phyloP scores from a whole-genome alignment of 2,113 vertebrate species.

The Limnothrissa miodon region DNA sequence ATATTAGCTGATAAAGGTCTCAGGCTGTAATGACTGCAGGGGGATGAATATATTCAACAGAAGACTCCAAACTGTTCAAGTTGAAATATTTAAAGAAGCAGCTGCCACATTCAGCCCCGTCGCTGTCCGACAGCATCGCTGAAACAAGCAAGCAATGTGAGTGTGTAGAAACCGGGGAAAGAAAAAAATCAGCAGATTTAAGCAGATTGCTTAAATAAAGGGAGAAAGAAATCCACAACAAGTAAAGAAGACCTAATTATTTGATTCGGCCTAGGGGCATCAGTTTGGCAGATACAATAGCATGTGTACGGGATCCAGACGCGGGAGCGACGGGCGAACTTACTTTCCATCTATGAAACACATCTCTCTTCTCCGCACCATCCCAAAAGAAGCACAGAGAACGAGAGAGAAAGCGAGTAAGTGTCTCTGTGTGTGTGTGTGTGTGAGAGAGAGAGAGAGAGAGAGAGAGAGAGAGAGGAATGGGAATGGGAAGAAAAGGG shows the following conservation, averaged over 20 bases:
- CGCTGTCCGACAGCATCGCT: neutral
- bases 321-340: neutral
- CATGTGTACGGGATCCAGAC: slow-evolving; percentile 62
- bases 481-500: slow-evolving; percentile 46
- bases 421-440: too few relatives aligned
- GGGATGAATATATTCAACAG: slow-evolving; percentile 19
- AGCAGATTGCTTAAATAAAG: slow-evolving; percentile 63
- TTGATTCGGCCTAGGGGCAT: slow-evolving; percentile 67
- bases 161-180: neutral
- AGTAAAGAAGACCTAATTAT: slow-evolving; percentile 67
- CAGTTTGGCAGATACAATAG: slow-evolving; percentile 72
- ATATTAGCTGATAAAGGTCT: slow-evolving; percentile 36
- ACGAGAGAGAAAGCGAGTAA: slow-evolving; percentile 18
- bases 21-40: neutral
- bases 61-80: slow-evolving; percentile 12
- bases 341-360: neutral
- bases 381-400: slow-evolving; percentile 63
- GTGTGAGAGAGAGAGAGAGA: neutral
- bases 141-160: neutral
- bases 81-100: slow-evolving; percentile 9
- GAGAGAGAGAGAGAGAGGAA: slow-evolving; percentile 29
- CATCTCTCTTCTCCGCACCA: slow-evolving; percentile 21
- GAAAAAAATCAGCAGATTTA: neutral
- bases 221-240: slow-evolving; percentile 52
- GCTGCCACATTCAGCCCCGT: neutral